Evolutionary conservation across 35 echinoderm and acorn worm species (phyloP), one percentile per base, ranked within the genome.

Genomic region (Heliocidaris tuberculata): DNA sequence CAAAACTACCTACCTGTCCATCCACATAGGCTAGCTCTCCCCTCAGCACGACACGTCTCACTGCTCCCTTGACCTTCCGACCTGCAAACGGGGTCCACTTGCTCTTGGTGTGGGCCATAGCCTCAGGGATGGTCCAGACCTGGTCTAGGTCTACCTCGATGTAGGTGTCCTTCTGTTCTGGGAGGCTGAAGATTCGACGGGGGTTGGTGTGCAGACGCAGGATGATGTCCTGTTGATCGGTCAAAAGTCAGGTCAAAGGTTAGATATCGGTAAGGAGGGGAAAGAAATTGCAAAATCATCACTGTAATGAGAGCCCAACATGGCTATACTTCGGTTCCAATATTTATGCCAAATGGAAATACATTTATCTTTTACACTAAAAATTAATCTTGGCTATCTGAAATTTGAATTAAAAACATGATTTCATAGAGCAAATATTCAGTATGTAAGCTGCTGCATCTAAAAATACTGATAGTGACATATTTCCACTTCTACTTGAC

Each of bases 31-130:
- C 98, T 35, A 97, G 96, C 85, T 97, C 98, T 85, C 98, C 98
- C 60, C 97, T 90, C 42, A 99, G 86, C 9, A 99, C 96, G 24
- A 99, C 98, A 21, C 98, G 94, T n/a, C 97, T 93, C 48, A 99
- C 95, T 32, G 94, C 93, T 48, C 98, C 98, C 65, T 95, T 96
- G 47, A 99, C 98, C 47, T 92, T 95, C 0, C 95, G 94, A 86
- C 98, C 98, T 17, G 97, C 97, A 96, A 99, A 99, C 7, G 98
- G 98, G 21, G 98, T 99, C 98, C 98, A 99, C 93, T 97, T 99
- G 93, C 97, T 97, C 96, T 99, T 99, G 48, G 97, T 99, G 96
- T 96, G 96, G 13, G 87, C 48, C 97, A 97, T 99, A 85, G 56
- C 70, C 30, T 96, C 31, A 1, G 98, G 98, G 27, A 99, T 97